Conservation (phyloP, 2,888 invertebrate species). For the Meandrusa payeni region DNA sequence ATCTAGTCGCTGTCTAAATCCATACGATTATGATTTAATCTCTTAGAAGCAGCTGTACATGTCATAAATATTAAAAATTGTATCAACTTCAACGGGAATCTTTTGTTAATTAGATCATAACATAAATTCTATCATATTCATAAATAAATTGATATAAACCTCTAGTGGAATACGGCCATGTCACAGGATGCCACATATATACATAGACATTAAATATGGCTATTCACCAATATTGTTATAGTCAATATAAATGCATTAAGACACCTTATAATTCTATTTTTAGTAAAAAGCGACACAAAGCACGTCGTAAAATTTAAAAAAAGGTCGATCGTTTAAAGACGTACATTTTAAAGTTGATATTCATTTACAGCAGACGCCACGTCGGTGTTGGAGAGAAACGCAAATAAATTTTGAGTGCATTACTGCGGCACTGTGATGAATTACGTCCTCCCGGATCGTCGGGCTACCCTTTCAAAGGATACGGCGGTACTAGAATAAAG, state of each 20-base stretch:
- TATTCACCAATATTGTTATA: constrained; percentile 1
- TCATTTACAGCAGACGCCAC: constrained; percentile 47
- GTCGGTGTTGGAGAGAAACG: constrained; percentile 59
- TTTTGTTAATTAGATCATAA: too few species aligned
- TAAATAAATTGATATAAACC: too few species aligned
- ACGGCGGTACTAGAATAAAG: constrained; percentile 22
- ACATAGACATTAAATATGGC: too few species aligned
- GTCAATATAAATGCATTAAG: constrained; percentile 26
- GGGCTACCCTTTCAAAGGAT: constrained; percentile 57
- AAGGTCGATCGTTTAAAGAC: constrained; percentile 41
- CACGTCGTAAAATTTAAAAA: constrained; percentile 40
- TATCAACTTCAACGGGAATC: too few species aligned
- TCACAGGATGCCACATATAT: too few species aligned
- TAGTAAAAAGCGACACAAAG: constrained; percentile 42
- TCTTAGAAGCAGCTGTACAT: too few species aligned
- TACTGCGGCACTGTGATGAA: constrained; percentile 62
- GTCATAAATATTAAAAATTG: too few species aligned
- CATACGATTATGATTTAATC: too few species aligned
- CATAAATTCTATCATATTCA: too few species aligned
- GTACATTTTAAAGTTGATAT: constrained; percentile 50
- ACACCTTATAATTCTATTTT: constrained; percentile 43
- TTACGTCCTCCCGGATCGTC: constrained; percentile 50
- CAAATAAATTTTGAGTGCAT: constrained; percentile 74
- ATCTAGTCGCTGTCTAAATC: too few species aligned
- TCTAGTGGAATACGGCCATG: too few species aligned